A percentile compares a stretch with the other conserved stretches of the same genome.
Conservation (phyloP, 2,113 vertebrate genomes). For the Daboia siamensis region DNA sequence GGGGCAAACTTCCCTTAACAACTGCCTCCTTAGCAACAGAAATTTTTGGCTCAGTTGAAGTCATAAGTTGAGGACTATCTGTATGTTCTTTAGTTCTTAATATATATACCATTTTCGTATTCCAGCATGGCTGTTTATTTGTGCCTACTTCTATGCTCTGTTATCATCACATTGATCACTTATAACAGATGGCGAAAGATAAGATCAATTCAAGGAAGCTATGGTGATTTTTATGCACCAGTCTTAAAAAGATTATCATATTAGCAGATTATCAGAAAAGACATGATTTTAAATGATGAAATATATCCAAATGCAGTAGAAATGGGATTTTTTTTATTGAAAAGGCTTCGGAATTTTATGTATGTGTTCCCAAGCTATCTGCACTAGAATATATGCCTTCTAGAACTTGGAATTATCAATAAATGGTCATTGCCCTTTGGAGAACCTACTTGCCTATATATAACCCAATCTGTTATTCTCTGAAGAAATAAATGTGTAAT, state of each 20-base stretch:
- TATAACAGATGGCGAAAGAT: neutral
- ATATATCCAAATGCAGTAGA: neutral
- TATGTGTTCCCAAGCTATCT: neutral
- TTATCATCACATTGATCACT: neutral
- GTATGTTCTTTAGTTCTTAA: neutral
- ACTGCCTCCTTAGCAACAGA: too few species aligned
- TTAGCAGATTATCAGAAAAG: neutral
- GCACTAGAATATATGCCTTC: neutral
- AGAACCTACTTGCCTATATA: conserved; percentile 1
- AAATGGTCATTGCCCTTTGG: neutral
- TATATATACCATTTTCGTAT: neutral
- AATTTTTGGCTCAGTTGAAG: too few species aligned
- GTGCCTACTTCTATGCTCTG: neutral
- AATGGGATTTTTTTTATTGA: neutral
- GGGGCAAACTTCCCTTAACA: too few species aligned
- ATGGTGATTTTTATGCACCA: neutral
- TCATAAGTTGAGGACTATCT: too few species aligned
- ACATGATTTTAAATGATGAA: neutral
- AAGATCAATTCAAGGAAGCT: neutral
- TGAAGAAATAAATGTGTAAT: neutral
- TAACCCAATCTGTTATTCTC: neutral
- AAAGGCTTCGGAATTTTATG: neutral
- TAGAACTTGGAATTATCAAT: neutral
- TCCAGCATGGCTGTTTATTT: neutral
- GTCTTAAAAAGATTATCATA: neutral